These are phyloP conservation scores for Pantala flavescens DNA, from an alignment of 1,140 invertebrate genomes.

Conservation along the genomic window DNA sequence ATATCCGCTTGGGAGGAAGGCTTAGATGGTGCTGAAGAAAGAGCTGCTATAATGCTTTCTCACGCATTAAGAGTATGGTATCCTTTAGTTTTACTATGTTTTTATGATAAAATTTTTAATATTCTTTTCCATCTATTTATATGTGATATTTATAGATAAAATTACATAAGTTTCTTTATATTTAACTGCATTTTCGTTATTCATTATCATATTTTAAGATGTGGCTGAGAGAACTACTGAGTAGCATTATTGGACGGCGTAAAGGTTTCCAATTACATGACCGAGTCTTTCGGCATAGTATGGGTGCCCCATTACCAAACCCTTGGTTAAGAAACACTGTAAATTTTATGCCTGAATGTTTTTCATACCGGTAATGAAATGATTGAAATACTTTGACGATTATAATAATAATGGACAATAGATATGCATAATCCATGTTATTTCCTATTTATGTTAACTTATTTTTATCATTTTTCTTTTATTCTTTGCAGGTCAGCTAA, in stretches of 20 bases:
- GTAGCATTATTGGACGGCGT: background rate
- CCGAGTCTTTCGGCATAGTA: constrained; percentile 27
- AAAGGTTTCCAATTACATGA: background rate
- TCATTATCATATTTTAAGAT: too few species aligned
- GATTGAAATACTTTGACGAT: too few species aligned
- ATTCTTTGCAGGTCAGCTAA: too few species aligned
- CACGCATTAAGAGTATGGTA: constrained; percentile 50
- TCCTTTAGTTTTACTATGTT: background rate
- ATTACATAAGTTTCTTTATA: too few species aligned
- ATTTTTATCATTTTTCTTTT: too few species aligned
- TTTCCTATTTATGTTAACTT: too few species aligned
- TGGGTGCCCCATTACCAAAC: constrained; percentile 57
- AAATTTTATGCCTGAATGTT: constrained; percentile 27
- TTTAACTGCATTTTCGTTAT: too few species aligned
- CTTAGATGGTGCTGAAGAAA: constrained; percentile 64
- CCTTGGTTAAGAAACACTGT: constrained; percentile 54
- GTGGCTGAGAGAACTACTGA: background rate
- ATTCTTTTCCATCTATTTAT: too few species aligned
- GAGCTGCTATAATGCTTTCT: constrained; percentile 60
- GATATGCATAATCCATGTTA: too few species aligned
- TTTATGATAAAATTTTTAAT: too few species aligned
- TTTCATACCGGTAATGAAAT: background rate
- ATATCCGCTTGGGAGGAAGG: constrained; percentile 73
- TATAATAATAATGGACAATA: too few species aligned
- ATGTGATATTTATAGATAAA: too few species aligned